Evolutionary conservation across 2,888 invertebrate species (phyloP).

Genomic region (Dolichopus griseipennis): DNA sequence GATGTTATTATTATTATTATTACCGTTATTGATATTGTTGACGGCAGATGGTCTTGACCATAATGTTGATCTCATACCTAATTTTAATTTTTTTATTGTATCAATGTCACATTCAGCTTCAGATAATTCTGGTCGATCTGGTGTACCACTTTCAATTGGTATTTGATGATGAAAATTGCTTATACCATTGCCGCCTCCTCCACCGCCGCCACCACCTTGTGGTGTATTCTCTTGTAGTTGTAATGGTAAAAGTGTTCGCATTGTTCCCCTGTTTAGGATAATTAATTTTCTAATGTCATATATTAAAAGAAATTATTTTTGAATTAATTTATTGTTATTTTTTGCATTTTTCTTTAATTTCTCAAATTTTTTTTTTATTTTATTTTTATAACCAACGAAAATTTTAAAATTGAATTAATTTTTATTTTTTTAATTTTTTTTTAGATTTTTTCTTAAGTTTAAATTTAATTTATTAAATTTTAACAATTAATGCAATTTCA

Average conservation of each 20-base stretch:
- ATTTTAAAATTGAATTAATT: neutral
- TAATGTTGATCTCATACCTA: conserved; percentile 59
- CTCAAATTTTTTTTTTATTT: conserved; percentile 13
- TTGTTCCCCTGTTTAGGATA: conserved; percentile 41
- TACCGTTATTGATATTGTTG: conserved; percentile 33
- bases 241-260: conserved; percentile 57
- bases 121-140: conserved; percentile 52
- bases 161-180: conserved; percentile 32
- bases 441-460: conserved; percentile 12
- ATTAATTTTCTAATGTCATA: conserved; percentile 25
- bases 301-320: conserved; percentile 23
- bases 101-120: conserved; percentile 68
- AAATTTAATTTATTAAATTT: conserved; percentile 2
- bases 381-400: neutral
- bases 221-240: conserved; percentile 44
- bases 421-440: conserved; percentile 9
- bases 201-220: conserved; percentile 28
- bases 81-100: conserved; percentile 61
- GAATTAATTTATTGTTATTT: conserved; percentile 15
- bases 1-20: conserved; percentile 21
- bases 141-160: conserved; percentile 29
- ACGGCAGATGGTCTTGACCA: conserved; percentile 55
- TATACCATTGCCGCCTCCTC: conserved; percentile 25
- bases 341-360: conserved; percentile 15
- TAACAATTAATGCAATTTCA: neutral